Conservation (phyloP, 1,140 invertebrate species). For the Agrypnia vestita region DNA sequence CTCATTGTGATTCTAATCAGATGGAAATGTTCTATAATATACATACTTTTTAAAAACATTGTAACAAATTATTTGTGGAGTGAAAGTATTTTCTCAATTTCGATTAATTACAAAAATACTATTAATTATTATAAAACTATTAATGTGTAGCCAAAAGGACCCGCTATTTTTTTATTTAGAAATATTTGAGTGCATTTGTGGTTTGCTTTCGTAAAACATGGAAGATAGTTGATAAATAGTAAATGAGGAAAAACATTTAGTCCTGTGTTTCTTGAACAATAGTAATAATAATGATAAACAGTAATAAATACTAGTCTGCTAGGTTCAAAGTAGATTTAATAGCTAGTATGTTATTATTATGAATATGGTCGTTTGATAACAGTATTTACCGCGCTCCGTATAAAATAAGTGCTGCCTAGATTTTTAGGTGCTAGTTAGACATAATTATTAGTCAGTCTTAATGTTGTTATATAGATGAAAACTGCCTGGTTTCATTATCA, state of each 20-base stretch:
- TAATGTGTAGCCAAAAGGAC: conserved; percentile 10
- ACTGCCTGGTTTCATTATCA: background rate
- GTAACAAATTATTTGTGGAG: too few relatives aligned
- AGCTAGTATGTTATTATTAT: conserved; percentile 34
- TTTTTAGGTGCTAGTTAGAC: conserved; percentile 55
- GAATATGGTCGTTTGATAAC: conserved; percentile 19
- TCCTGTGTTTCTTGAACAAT: conserved; percentile 38
- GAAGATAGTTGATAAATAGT: conserved; percentile 30
- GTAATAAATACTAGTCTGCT: conserved; percentile 48
- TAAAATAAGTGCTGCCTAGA: conserved; percentile 46
- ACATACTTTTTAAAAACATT: too few relatives aligned
- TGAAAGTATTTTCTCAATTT: too few relatives aligned
- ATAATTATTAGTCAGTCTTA: conserved; percentile 45
- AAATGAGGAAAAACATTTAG: conserved; percentile 40
- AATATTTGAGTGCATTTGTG: conserved; percentile 39
- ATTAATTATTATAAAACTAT: background rate
- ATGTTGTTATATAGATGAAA: conserved; percentile 55
- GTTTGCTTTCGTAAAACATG: conserved; percentile 33
- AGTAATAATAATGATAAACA: conserved; percentile 21
- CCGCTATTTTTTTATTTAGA: conserved; percentile 12
- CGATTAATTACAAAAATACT: too few relatives aligned
- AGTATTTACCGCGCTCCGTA: conserved; percentile 44
- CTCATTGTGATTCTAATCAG: too few relatives aligned
- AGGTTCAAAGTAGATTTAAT: conserved; percentile 45
- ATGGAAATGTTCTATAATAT: too few relatives aligned